Base-by-base conservation (phyloP, 2,888 invertebrate species). In the Tolmerus cingulatus region DNA sequence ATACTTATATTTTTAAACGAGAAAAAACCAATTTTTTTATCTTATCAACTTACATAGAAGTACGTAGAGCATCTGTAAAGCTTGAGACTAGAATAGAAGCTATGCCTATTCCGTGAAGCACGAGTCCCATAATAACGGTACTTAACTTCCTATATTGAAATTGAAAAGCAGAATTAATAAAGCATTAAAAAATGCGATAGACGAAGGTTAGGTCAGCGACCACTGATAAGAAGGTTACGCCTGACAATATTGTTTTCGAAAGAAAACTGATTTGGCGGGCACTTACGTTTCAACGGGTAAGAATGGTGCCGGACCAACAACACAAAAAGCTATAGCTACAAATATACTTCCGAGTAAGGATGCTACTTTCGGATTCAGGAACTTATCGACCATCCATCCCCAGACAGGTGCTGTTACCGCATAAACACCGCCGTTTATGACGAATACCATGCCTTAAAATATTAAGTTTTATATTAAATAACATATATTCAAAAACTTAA, bases 81-180 rank as follows among this genome's bases (percentile, higher is more conserved):
- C 97, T 96, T 0, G 97, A 96, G 12, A 98, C 97, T 51, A 97
- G 93, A 89, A 97, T 96, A 23, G 97, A 96, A 16, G 97, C 96
- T 91, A 97, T 95, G 16, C 97, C 97, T 16, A 97, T 91, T 0
- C 97, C 98, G 89, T 97, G 97, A 0, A 96, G 93, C 9, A 97
- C 94, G 84, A 97, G 92, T 0, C 96, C 96, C 1, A 94, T 43
- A 23, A 97, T 95, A 0, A 95, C 94, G 86, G 96, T 90, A 95
- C 95, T 95, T 84, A 96, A 91, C 27, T 93, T 92, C 46, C 96
- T 96, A 92, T 30, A n/a, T 74, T 34, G 4, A 84, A 66, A 66
- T 66, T 66, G 14, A 74, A 74, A 76, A 76, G n/a, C 51, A 7
- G 30, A 78, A 82, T 81, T 40, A 84, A 77, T 87, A 87, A 81